phyloP scores from a whole-genome alignment of 2,113 vertebrate species.

The Poecilia latipinna region DNA sequence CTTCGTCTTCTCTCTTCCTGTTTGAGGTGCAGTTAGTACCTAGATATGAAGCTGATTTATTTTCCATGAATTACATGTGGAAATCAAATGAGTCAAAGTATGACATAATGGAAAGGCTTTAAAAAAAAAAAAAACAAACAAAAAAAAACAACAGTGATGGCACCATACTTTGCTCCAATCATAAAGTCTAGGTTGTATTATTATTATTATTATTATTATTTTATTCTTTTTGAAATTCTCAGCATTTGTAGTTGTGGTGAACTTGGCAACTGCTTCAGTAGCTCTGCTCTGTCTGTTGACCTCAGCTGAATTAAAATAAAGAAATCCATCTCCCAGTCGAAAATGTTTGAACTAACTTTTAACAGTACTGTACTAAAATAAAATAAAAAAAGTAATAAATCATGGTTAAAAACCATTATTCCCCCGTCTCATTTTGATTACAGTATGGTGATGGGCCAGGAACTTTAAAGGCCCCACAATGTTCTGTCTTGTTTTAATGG shows the following conservation, averaged over 20 bases:
- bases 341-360: conserved; percentile 83
- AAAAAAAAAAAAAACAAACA: neutral
- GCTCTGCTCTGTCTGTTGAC: conserved; percentile 79
- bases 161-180: conserved; percentile 60
- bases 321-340: conserved; percentile 74
- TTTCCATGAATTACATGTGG: conserved; percentile 59
- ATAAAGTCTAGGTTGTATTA: conserved; percentile 55
- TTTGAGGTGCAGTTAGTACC: conserved; percentile 71
- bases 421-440: conserved; percentile 57
- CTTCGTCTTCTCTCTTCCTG: conserved; percentile 34
- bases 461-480: neutral
- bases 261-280: conserved; percentile 77
- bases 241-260: conserved; percentile 79
- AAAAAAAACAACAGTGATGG: conserved; percentile 47
- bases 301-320: conserved; percentile 68
- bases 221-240: conserved; percentile 60
- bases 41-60: conserved; percentile 68
- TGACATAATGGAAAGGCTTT: conserved; percentile 55
- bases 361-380: conserved; percentile 83
- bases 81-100: conserved; percentile 51
- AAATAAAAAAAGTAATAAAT: conserved; percentile 71
- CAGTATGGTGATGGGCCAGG: neutral
- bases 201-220: conserved; percentile 28
- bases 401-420: conserved; percentile 69
- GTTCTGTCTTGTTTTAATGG: neutral